Evolutionary conservation across 2,797 vertebrate species (phyloP).

Genomic region (Petrocephalus schoutedeni): DNA sequence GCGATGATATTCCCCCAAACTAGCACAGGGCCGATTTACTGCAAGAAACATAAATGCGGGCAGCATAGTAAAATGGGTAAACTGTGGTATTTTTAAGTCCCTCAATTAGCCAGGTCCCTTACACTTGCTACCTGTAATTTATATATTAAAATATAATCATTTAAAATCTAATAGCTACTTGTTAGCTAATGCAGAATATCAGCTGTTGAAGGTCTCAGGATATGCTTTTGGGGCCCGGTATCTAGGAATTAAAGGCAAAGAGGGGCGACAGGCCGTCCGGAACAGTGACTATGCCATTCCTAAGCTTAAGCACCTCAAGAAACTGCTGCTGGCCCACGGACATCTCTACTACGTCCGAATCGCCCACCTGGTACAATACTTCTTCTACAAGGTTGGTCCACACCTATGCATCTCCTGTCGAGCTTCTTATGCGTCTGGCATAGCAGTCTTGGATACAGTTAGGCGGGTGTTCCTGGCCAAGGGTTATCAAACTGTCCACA

Average conservation of each 20-base stretch:
- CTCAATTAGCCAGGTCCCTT: not conserved
- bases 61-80: not conserved
- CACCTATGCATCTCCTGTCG: not conserved
- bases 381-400: conserved; percentile 94
- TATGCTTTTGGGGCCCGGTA: not conserved
- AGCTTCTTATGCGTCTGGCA: not conserved
- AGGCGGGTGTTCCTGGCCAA: not conserved
- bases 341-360: conserved; percentile 98
- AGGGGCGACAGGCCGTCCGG: conserved; percentile 92
- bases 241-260: conserved; percentile 92
- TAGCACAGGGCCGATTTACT: not conserved
- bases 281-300: conserved; percentile 98
- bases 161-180: not conserved
- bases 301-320: conserved; percentile 93
- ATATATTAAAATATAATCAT: not conserved
- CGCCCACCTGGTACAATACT: conserved; percentile 96
- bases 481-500: not conserved
- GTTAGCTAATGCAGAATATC: not conserved
- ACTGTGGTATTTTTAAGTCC: not conserved
- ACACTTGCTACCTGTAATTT: not conserved
- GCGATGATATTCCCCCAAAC: not conserved
- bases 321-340: conserved; percentile 86
- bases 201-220: not conserved
- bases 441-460: not conserved
- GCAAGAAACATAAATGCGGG: not conserved